Percentiles rank a stretch among this genome's conserved stretches.
Conservation (phyloP, 1,140 invertebrate genomes). For the Drosophila melanogaster region Release_6_plus_ISO1_MT NC_004354.4:18324501-18325000, state of each 20-base stretch:
- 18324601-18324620: conserved; percentile 2
- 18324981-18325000: conserved; percentile 16
- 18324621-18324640: conserved; percentile 10
- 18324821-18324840: not conserved
- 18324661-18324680: not conserved
- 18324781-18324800: conserved; percentile 79
- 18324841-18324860: not conserved
- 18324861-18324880: not conserved
- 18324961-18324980: conserved; percentile 31
- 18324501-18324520: conserved; percentile 79
- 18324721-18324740: conserved; percentile 39
- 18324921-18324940: conserved; percentile 32
- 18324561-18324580: conserved; percentile 62
- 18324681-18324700: not conserved
- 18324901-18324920: not conserved
- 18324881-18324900: too few relatives aligned
- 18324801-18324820: conserved; percentile 55
- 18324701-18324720: not conserved
- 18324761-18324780: conserved; percentile 64
- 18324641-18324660: conserved; percentile 13
- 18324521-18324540: conserved; percentile 56
- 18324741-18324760: conserved; percentile 64
- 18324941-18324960: conserved; percentile 51
- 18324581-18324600: conserved; percentile 52
- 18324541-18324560: conserved; percentile 63